Conservation (phyloP, 2,888 invertebrate genomes). For the Amphipyra berbera region DNA sequence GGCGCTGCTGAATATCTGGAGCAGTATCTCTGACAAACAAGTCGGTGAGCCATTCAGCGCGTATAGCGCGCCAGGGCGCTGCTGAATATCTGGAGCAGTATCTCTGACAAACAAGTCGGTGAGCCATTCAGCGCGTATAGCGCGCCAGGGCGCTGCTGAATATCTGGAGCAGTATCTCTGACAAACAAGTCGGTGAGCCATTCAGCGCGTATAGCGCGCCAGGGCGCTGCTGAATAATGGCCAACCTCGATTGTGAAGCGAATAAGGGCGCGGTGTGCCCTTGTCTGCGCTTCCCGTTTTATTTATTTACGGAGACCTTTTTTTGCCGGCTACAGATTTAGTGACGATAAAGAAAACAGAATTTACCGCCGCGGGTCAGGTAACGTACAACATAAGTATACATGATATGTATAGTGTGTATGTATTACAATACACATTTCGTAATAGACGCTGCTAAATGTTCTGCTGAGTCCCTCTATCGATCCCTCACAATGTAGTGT, state of each 20-base stretch:
- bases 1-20: neutral
- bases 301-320: constrained; percentile 33
- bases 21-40: too few species aligned
- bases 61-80: too few species aligned
- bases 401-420: too few species aligned
- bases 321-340: constrained; percentile 12
- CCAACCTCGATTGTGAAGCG: constrained; percentile 11
- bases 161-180: constrained; percentile 12
- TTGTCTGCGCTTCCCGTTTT: constrained; percentile 1
- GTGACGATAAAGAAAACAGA: constrained; percentile 14
- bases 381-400: too few species aligned
- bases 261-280: constrained; percentile 9
- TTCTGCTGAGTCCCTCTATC: too few species aligned
- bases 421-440: too few species aligned
- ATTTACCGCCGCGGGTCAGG: neutral
- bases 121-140: constrained; percentile 1
- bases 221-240: constrained; percentile 26
- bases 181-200: constrained; percentile 28
- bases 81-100: constrained; percentile 4
- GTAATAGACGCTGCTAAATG: too few species aligned
- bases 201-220: constrained; percentile 1
- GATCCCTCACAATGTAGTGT: too few species aligned
- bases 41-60: too few species aligned
- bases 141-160: constrained; percentile 20
- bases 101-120: constrained; percentile 30